Evolutionary conservation across 1,140 invertebrate species (phyloP), one percentile per base, ranked within the genome.

Genomic region (Drosophila serrata): DNA sequence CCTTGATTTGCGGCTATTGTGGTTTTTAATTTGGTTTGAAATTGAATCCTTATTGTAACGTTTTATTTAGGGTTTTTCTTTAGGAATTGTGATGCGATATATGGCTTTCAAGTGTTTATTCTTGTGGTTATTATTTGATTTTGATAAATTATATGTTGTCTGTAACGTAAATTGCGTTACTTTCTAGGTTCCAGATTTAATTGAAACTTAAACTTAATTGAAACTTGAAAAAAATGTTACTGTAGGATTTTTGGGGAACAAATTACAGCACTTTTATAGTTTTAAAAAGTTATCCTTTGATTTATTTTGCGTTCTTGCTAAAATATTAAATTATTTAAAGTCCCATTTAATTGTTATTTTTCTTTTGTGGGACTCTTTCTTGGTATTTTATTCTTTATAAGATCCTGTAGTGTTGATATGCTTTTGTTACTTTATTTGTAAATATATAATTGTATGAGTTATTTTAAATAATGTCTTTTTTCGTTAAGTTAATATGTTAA

Each of bases 1-100:
- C 35, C 33, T 13, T 35, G 29, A 64, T 51, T 64, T 15, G 19
- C n/a, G 39, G 46, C 24, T 19, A 4, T 19, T 65, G 37, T 19
- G 17, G 13, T 2, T 33, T 33, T 42, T 61, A 19, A 27, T 56
- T 56, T 39, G 13, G 6, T 24, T 39, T 56, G 13, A 39, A 56
- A 53, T 24, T 22, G 6, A 62, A 27, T 22, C n/a, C 15, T 19
- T 53, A 7, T 24, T 13, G 8, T 56, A 7, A 17, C 24, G n/a
- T 31, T 29, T 58, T 45, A 17, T 56, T 56, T 24, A 6, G 31
- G 6, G 29, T 2, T 33, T 31, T 33, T 5, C 6, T 19, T 33
- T 0, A 13, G 7, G 29, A 51, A 4, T 33, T 33, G 6, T 12
- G 3, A 19, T 51, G 11, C 9, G 49, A 51, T 33, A 19, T 33